Evolutionary conservation across 2,797 vertebrate species (phyloP).

Genomic region (Schizopygopsis malacanthus): DNA sequence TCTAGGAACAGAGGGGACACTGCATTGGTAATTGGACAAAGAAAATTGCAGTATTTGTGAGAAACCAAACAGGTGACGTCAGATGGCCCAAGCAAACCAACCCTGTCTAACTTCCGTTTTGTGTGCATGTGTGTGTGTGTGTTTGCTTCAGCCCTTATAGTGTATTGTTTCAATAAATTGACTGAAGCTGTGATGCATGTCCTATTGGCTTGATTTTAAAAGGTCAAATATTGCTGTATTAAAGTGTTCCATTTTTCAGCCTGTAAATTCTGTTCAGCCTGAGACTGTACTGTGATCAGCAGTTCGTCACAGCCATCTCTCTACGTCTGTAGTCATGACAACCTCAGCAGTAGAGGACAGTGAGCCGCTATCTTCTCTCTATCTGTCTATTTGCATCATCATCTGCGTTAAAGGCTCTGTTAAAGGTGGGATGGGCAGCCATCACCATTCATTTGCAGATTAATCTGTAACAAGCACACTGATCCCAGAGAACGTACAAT

Average conservation of each 20-base stretch:
- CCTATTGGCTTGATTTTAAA: conserved; percentile 54
- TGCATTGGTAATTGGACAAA: conserved; percentile 80
- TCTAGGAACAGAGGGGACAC: conserved; percentile 55
- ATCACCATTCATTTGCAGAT: conserved; percentile 76
- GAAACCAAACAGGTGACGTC: conserved; percentile 57
- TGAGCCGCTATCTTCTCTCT: conserved; percentile 7
- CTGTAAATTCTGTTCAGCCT: not conserved
- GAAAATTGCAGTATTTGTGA: conserved; percentile 78
- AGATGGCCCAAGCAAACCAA: conserved; percentile 19
- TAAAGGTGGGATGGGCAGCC: conserved; percentile 47
- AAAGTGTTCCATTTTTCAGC: conserved; percentile 45
- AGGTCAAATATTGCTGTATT: conserved; percentile 52
- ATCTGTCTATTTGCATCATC: conserved; percentile 45
- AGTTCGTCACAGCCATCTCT: conserved; percentile 29
- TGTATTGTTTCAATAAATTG: conserved; percentile 38
- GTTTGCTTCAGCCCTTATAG: conserved; percentile 45
- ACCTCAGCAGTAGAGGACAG: conserved; percentile 38
- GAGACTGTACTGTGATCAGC: conserved; percentile 41
- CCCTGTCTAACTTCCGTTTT: not conserved
- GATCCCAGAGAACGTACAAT: conserved; percentile 68
- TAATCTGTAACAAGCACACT: conserved; percentile 77
- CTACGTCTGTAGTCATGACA: conserved; percentile 57
- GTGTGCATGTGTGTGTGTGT: not conserved
- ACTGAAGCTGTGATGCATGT: conserved; percentile 47
- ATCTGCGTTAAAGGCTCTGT: conserved; percentile 51